A percentile compares a stretch with the other conserved stretches of the same genome.
Evolutionary conservation across 35 echinoderm and acorn worm species (phyloP).

Genomic region (Ophioderma brevispina): DNA sequence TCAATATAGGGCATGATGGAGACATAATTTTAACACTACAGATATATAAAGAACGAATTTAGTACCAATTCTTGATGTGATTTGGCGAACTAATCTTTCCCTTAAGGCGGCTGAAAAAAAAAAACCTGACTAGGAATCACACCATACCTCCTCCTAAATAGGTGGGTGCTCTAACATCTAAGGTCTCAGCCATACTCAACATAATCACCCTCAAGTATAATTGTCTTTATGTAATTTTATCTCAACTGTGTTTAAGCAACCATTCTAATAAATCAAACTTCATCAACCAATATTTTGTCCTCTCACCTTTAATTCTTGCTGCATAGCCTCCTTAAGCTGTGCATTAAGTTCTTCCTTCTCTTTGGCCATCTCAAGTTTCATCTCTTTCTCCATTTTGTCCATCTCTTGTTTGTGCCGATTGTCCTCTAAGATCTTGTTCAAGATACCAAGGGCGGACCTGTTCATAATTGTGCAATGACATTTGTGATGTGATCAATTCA

Average conservation of each 20-base stretch:
- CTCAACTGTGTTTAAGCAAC: not conserved
- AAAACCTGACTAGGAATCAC: not conserved
- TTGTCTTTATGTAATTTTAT: too few species aligned
- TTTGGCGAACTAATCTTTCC: too few species aligned
- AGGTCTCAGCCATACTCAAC: too few species aligned
- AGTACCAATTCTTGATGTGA: too few species aligned
- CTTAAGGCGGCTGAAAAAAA: too few species aligned
- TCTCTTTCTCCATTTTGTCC: constrained; percentile 82
- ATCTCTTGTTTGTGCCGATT: constrained; percentile 78
- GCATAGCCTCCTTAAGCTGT: constrained; percentile 72
- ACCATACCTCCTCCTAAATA: not conserved
- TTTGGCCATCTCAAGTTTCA: constrained; percentile 69
- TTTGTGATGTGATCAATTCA: too few species aligned
- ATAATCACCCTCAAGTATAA: not conserved
- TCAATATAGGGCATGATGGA: too few species aligned
- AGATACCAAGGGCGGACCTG: constrained; percentile 56
- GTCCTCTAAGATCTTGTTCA: constrained; percentile 64
- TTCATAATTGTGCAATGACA: too few species aligned
- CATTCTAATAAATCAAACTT: not conserved
- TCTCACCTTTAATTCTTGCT: constrained; percentile 78
- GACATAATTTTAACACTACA: too few species aligned
- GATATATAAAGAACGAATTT: too few species aligned
- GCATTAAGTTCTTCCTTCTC: constrained; percentile 77
- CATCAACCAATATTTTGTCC: not conserved
- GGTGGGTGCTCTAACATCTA: too few species aligned